These are phyloP conservation scores for Ooceraea biroi DNA, from an alignment of 1,140 invertebrate species.

Conservation along the genomic window DNA sequence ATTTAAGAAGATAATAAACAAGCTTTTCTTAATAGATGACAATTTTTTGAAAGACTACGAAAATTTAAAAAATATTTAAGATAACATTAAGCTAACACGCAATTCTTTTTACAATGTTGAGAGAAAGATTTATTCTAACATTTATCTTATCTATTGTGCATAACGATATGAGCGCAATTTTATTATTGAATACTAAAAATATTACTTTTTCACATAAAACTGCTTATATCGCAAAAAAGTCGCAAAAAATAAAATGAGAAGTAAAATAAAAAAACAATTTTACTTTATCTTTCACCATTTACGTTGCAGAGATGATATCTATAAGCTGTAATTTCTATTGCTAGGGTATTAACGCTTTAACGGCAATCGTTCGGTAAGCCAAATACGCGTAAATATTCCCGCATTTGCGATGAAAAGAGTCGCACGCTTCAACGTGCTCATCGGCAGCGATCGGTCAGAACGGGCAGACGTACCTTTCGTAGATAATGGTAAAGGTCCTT, in stretches of 20 bases:
- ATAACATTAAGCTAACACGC: too few species aligned
- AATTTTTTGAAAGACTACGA: too few species aligned
- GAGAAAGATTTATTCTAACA: too few species aligned
- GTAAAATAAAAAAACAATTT: not conserved
- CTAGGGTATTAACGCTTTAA: constrained; percentile 25
- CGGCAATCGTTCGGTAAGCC: constrained; percentile 5
- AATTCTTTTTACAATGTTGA: too few species aligned
- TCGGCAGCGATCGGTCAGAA: constrained; percentile 38
- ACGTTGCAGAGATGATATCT: not conserved
- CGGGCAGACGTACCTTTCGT: constrained; percentile 5
- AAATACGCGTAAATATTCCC: constrained; percentile 56
- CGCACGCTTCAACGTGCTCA: constrained; percentile 31
- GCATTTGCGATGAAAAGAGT: constrained; percentile 33
- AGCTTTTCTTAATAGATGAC: too few species aligned
- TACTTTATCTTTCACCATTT: constrained; percentile 13
- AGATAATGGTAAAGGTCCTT: constrained; percentile 69
- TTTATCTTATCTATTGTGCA: too few species aligned
- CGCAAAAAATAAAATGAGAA: not conserved
- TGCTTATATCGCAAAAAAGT: not conserved
- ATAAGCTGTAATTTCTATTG: constrained; percentile 1
- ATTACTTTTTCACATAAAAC: not conserved
- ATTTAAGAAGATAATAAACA: too few species aligned
- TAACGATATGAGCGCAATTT: not conserved
- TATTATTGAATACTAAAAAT: not conserved
- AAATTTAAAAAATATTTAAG: too few species aligned